Evolutionary conservation across 35 echinoderm and acorn worm genomes (phyloP), one percentile per base, ranked within the genome.

Genomic region (Hemicentrotus pulcherrimus): DNA sequence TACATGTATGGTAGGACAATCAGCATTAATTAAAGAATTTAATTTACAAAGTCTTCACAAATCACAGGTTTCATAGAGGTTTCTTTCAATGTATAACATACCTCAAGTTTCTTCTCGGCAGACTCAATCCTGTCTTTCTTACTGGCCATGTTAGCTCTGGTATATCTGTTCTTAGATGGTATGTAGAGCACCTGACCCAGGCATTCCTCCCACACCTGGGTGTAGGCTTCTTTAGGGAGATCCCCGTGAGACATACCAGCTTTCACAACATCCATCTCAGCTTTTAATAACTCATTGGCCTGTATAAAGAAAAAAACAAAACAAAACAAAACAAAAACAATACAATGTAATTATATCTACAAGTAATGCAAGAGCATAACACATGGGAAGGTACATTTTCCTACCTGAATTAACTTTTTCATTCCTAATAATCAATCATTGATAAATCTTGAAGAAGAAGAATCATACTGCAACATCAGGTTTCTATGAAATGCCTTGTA

Each of bases 121-220:
- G 98, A 99, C 58, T 99, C 98, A 28, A 99, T 96, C 91, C 98
- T 90, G 46, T 99, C 98, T 85, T 99, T 99, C 94, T 99, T 99
- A 58, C 98, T 99, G 92, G 97, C 98, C 92, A 97, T 92, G 96
- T 99, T 99, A 33, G 98, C 98, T 28, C 98, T 95, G 92, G 98
- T 99, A 85, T 99, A 99, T 18, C 96, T 88, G 32, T 99, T 99
- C 94, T 99, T 97, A 28, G 94, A 88, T 31, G 98, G 98, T 6
- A 99, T 95, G 93, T 96, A 99, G 47, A 99, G 89, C 0, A 97
- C 96, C 94, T 99, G 98, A 86, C 97, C 97, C 86, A 96, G 96
- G 58, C 98, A 99, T 89, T 99, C 98, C 46, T 99, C 98, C 98
- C 98, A 99, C n/a, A 99, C 98, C 94, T 99, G 98, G 12, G 94